Conservation (phyloP, 2,888 invertebrate genomes). For the Cryptocephalus moraei region DNA sequence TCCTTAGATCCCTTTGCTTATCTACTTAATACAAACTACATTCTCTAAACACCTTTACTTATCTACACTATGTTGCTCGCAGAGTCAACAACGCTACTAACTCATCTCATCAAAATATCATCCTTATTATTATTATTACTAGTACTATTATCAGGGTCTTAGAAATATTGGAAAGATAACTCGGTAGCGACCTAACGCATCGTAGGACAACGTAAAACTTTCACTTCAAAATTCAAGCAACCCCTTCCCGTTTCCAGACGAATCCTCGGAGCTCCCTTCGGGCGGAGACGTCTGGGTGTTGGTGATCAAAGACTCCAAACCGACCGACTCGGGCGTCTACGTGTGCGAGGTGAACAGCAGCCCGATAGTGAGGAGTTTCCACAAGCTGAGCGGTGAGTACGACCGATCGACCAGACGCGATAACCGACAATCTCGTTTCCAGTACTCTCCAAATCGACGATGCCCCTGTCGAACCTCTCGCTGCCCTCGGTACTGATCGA, state of each 20-base stretch:
- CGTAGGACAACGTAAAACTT: too few relatives aligned
- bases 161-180: too few relatives aligned
- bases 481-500: slow-evolving; percentile 12
- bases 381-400: slow-evolving; percentile 60
- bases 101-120: too few relatives aligned
- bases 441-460: slow-evolving; percentile 54
- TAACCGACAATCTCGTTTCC: slow-evolving; percentile 19
- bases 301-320: slow-evolving; percentile 58
- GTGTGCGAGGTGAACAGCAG: slow-evolving; percentile 75
- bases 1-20: too few relatives aligned
- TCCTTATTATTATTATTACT: too few relatives aligned
- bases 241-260: slow-evolving; percentile 12
- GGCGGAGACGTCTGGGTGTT: slow-evolving; percentile 82
- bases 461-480: slow-evolving; percentile 45
- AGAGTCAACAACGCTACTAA: too few relatives aligned
- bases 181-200: too few relatives aligned
- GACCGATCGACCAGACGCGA: neutral
- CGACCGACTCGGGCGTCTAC: slow-evolving; percentile 67
- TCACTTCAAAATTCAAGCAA: too few relatives aligned
- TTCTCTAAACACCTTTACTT: too few relatives aligned
- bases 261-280: slow-evolving; percentile 29
- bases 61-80: too few relatives aligned
- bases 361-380: slow-evolving; percentile 68
- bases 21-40: too few relatives aligned
- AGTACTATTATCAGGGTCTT: too few relatives aligned